Conservation (phyloP, 2,113 vertebrate genomes). For the Eleginops maclovinus region DNA sequence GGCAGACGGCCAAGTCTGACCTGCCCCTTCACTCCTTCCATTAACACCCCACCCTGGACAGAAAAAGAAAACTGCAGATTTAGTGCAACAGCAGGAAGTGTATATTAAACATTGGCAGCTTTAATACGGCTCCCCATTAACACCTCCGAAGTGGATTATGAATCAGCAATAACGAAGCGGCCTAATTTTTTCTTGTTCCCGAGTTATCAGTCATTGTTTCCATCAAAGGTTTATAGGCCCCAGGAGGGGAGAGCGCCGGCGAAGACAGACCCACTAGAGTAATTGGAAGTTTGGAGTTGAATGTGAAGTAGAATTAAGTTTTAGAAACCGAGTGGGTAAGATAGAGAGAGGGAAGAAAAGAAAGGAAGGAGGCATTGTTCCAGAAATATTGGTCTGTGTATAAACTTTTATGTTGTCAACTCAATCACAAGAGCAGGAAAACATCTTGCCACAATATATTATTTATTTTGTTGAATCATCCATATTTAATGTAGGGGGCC, state of each 20-base stretch:
- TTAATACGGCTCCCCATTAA: slow-evolving; percentile 73
- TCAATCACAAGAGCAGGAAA: not conserved
- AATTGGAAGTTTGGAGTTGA: slow-evolving; percentile 51
- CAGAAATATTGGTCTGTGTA: not conserved
- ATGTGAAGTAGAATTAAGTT: slow-evolving; percentile 40
- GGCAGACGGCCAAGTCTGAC: slow-evolving; percentile 52
- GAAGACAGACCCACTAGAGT: slow-evolving; percentile 2
- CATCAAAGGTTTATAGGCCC: slow-evolving; percentile 69
- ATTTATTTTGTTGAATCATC: slow-evolving; percentile 17
- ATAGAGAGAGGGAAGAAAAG: not conserved
- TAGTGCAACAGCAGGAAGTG: slow-evolving; percentile 65
- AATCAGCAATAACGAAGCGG: slow-evolving; percentile 65
- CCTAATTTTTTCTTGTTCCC: slow-evolving; percentile 57
- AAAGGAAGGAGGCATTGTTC: not conserved
- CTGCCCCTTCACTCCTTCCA: slow-evolving; percentile 42
- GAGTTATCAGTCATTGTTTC: slow-evolving; percentile 72
- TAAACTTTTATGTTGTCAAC: not conserved
- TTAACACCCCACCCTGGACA: slow-evolving; percentile 28
- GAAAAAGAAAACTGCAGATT: slow-evolving; percentile 59
- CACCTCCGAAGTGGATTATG: slow-evolving; percentile 70
- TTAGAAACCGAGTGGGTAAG: not conserved
- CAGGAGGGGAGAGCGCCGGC: slow-evolving; percentile 19
- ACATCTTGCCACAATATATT: not conserved
- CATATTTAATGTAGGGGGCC: not conserved
- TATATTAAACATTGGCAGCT: slow-evolving; percentile 75